Base-by-base conservation (phyloP, 2,113 vertebrate genomes). In the Psammodynastes pulverulentus region DNA sequence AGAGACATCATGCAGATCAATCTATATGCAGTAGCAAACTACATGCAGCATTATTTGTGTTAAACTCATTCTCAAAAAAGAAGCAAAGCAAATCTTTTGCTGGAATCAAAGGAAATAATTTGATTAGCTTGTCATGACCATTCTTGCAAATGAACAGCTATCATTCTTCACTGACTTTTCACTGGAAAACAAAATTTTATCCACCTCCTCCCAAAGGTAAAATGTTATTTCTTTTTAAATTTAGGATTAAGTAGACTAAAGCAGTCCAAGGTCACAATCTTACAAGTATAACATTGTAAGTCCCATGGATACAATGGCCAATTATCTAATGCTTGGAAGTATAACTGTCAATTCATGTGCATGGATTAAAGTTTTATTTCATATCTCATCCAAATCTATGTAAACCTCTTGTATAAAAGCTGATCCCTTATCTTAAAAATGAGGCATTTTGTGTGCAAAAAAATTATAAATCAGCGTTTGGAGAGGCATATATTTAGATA, bases 141-240 rank as follows among this genome's bases (percentile, higher is more conserved):
- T 93, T 97, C 95, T 97, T 96, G 95, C 91, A 95, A 97, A 97
- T 97, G 97, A 98, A 98, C 96, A 98, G 98, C 97, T 95, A 90
- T 94, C 88, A 58, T 39, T 51, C 17, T 92, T 0, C 24, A 91
- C 24, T 79, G 91, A 48, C 5, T 94, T 45, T 90, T 45, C 79
- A 94, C 19, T 54, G 13, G 26, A 88, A 87, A 84, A 88, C 1
- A 19, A 54, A 52, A 48, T 8, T 39, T 29, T 48, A 29, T 48
- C 85, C 26, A 48, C 51, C 46, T 17, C 85, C 84, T 13, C 39
- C 45, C 46, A 39, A 51, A 52, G n/a, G 21, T 51, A 48, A 48
- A 79, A 79, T 79, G 19, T 79, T 79, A 79, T 79, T 79, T 79
- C 34, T 79, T 43, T 79, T 79, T 43, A 43, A 79, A 79, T 21